A percentile compares a stretch with the other conserved stretches of the same genome.
Conservation (phyloP, 2,797 vertebrate species). For the Danionella dracula region DNA sequence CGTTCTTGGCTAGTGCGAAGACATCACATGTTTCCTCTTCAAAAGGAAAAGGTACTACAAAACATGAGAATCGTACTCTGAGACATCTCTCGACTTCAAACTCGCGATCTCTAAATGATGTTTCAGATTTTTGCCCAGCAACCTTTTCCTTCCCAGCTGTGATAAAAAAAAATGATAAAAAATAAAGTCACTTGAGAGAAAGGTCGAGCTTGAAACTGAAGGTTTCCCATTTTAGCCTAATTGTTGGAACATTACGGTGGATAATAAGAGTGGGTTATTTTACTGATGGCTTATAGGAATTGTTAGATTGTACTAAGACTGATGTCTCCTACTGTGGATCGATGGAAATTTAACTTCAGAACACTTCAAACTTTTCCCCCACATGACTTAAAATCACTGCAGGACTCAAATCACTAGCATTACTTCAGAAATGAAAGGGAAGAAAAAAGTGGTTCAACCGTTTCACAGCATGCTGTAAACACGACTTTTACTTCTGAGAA, state of each 20-base stretch:
- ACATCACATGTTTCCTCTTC: neutral
- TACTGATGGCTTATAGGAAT: constrained; percentile 16
- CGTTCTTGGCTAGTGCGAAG: neutral
- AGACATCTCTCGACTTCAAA: constrained; percentile 1
- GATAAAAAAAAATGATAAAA: too few species aligned
- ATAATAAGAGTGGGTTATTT: constrained; percentile 14
- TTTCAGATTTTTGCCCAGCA: neutral
- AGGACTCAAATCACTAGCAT: constrained; percentile 40
- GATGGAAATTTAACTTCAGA: constrained; percentile 9
- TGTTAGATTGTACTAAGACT: constrained; percentile 7
- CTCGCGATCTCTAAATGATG: constrained; percentile 13
- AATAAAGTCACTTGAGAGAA: neutral
- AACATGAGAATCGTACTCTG: neutral
- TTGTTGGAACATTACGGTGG: constrained; percentile 15
- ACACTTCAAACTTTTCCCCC: constrained; percentile 26
- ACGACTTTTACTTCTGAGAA: constrained; percentile 24
- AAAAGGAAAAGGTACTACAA: neutral
- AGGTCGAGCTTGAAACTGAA: neutral
- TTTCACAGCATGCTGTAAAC: constrained; percentile 37
- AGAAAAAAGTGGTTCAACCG: constrained; percentile 15
- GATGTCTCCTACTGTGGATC: constrained; percentile 20
- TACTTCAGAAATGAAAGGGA: constrained; percentile 14
- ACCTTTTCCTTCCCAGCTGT: neutral
- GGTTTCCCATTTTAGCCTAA: constrained; percentile 18
- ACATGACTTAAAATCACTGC: constrained; percentile 29